phyloP scores from a whole-genome alignment of 2,113 vertebrate genomes.

The Himantopus leucocephalus region DNA sequence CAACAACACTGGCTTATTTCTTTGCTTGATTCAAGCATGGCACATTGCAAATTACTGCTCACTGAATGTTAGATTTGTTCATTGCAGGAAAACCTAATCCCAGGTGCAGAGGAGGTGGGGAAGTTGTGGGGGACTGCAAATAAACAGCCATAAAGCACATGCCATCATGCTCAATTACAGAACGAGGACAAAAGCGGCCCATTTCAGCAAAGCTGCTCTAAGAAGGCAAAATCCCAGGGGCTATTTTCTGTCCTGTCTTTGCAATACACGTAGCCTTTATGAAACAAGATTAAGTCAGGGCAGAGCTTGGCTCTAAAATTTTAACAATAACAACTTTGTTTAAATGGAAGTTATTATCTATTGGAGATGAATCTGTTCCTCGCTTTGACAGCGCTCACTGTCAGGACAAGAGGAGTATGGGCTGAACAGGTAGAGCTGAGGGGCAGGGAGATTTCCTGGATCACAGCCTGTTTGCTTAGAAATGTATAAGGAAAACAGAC shows the following conservation, averaged over 20 bases:
- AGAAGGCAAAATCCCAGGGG: background rate
- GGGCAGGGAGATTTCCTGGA: background rate
- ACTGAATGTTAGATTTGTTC: background rate
- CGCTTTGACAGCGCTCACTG: background rate
- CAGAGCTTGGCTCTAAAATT: background rate
- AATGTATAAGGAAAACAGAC: background rate
- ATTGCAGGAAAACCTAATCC: constrained; percentile 30
- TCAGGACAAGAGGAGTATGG: background rate
- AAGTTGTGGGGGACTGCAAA: constrained; percentile 4
- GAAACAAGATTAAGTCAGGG: background rate
- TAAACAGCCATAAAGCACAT: constrained; percentile 21
- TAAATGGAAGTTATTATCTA: background rate
- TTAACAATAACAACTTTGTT: background rate
- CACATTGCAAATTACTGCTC: constrained; percentile 19
- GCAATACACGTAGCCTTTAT: background rate
- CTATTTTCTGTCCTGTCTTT: constrained; percentile 29
- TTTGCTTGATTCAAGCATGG: constrained; percentile 11
- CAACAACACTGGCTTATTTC: constrained; percentile 20
- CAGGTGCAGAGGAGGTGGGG: constrained; percentile 26
- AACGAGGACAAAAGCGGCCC: constrained; percentile 7
- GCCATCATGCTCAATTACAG: background rate
- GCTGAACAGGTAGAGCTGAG: background rate
- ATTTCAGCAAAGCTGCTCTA: constrained; percentile 5
- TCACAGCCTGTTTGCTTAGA: background rate
- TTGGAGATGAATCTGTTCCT: background rate